Conservation (phyloP, 2,888 invertebrate genomes). For the Hololepta plana region DNA sequence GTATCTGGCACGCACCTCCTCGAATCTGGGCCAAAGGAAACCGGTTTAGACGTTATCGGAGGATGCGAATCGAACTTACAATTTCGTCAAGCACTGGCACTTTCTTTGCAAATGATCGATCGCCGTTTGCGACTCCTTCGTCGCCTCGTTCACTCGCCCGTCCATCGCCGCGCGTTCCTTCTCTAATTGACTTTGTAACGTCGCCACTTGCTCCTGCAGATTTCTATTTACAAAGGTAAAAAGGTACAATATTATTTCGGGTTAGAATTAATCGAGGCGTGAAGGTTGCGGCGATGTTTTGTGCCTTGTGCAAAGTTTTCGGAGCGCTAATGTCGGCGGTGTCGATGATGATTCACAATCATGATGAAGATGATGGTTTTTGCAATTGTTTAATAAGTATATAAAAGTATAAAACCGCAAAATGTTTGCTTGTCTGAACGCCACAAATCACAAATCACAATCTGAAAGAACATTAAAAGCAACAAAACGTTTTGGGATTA, state of each 20-base stretch:
- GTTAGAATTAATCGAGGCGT: constrained; percentile 4
- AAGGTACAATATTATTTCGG: constrained; percentile 13
- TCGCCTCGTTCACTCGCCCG: constrained; percentile 24
- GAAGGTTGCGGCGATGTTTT: too few species aligned
- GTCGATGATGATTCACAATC: neutral
- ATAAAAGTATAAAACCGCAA: constrained; percentile 4
- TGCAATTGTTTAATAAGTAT: constrained; percentile 2
- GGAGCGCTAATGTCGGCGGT: neutral
- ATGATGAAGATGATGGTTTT: neutral
- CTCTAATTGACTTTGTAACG: constrained; percentile 20
- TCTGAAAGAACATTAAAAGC: constrained; percentile 3
- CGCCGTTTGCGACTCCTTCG: constrained; percentile 31
- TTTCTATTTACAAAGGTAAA: constrained; percentile 24
- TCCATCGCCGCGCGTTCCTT: constrained; percentile 21
- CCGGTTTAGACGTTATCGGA: too few species aligned
- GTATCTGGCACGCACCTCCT: constrained; percentile 37
- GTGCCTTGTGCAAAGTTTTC: too few species aligned
- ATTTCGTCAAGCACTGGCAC: constrained; percentile 39
- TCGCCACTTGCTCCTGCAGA: constrained; percentile 25
- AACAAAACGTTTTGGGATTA: too few species aligned
- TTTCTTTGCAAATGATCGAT: constrained; percentile 41
- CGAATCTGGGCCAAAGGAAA: constrained; percentile 26
- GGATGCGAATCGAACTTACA: constrained; percentile 31
- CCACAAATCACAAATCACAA: constrained; percentile 1
- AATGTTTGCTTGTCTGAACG: too few species aligned